These are phyloP conservation scores for Apotomis capreana DNA, from an alignment of 2,888 invertebrate genomes.

Conservation along the genomic window DNA sequence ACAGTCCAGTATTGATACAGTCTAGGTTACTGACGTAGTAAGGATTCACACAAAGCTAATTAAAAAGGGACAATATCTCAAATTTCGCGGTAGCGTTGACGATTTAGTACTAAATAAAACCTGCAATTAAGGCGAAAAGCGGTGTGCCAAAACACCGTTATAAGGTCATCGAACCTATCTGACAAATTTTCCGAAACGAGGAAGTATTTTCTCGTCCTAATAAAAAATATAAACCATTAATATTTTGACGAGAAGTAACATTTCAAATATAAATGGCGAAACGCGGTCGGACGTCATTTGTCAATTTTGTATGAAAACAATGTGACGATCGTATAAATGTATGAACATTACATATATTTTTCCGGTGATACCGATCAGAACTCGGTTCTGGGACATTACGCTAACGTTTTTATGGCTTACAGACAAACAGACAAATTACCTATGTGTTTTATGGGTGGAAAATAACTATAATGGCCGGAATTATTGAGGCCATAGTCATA, in stretches of 20 bases:
- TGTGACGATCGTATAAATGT: conserved; percentile 18
- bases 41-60: too few relatives aligned
- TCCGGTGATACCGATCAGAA: not conserved
- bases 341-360: conserved; percentile 13
- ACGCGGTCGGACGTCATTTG: conserved; percentile 26
- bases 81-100: not conserved
- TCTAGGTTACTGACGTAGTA: too few relatives aligned
- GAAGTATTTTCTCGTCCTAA: not conserved
- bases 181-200: not conserved
- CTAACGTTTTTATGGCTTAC: conserved; percentile 29
- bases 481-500: conserved; percentile 10
- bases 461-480: not conserved
- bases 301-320: conserved; percentile 24
- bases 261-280: conserved; percentile 2
- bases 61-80: not conserved
- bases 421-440: conserved; percentile 30
- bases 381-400: conserved; percentile 20
- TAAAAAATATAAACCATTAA: conserved; percentile 12
- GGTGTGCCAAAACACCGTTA: not conserved
- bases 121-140: not conserved
- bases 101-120: not conserved
- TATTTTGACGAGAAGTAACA: conserved; percentile 2
- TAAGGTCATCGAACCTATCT: conserved; percentile 3
- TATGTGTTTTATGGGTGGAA: conserved; percentile 7
- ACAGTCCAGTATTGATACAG: too few relatives aligned